A percentile compares a stretch with the other conserved stretches of the same genome.
Conservation (phyloP, 1,140 invertebrate species). For the Brachionus rubens region DNA sequence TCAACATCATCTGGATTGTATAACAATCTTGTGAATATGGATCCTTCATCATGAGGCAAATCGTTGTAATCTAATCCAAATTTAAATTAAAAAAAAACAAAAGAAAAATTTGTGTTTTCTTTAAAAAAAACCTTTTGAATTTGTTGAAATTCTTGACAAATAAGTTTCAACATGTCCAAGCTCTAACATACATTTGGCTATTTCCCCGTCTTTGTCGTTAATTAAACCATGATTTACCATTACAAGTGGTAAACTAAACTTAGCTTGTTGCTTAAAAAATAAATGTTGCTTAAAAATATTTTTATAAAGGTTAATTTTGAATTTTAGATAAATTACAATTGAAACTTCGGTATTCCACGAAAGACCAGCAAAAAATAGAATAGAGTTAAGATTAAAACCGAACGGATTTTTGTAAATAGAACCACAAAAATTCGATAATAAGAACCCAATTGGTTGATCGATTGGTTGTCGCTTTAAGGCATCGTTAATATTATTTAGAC, state of each 20-base stretch:
- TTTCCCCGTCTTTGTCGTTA: conserved; percentile 36
- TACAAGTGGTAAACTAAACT: conserved; percentile 24
- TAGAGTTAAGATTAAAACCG: conserved; percentile 36
- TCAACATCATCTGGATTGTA: conserved; percentile 43
- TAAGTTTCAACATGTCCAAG: conserved; percentile 35
- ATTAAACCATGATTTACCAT: conserved; percentile 33
- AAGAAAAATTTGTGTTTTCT: too few relatives aligned
- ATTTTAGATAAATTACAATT: background rate
- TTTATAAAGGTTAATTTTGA: too few relatives aligned
- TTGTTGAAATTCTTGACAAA: conserved; percentile 24
- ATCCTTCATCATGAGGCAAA: conserved; percentile 39
- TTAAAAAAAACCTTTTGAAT: too few relatives aligned
- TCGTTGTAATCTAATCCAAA: conserved; percentile 20
- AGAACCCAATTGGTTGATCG: conserved; percentile 24
- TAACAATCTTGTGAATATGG: conserved; percentile 9
- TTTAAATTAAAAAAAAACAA: too few relatives aligned
- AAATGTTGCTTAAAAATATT: background rate
- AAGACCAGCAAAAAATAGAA: conserved; percentile 35
- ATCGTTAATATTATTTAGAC: conserved; percentile 37
- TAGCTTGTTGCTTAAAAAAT: background rate
- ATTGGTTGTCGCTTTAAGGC: background rate
- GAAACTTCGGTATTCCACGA: conserved; percentile 7
- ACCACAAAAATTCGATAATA: conserved; percentile 20
- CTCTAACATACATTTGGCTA: conserved; percentile 35
- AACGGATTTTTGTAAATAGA: conserved; percentile 37